A percentile compares a stretch with the other conserved stretches of the same genome.
These are phyloP conservation scores for Xanthia togata DNA, from an alignment of 2,888 invertebrate genomes.

Conservation along the genomic window DNA sequence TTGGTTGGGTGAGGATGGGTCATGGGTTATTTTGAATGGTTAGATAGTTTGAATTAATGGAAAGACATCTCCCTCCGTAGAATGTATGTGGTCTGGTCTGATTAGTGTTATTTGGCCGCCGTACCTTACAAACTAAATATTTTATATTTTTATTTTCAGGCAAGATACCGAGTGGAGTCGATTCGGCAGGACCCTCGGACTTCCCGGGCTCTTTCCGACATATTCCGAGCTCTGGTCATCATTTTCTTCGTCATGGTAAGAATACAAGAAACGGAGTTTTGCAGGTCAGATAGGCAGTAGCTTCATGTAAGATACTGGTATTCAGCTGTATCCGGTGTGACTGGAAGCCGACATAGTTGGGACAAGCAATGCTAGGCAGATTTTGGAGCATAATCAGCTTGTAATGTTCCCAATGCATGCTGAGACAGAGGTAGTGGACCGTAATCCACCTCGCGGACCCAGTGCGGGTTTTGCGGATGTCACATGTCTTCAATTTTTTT, in stretches of 20 bases:
- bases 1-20: too few relatives aligned
- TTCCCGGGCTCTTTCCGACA: constrained; percentile 77
- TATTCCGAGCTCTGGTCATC: constrained; percentile 84
- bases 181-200: constrained; percentile 80
- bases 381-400: not conserved
- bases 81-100: too few relatives aligned
- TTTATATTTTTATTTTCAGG: constrained; percentile 69
- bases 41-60: too few relatives aligned
- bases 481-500: not conserved
- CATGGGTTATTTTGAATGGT: too few relatives aligned
- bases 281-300: too few relatives aligned
- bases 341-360: too few relatives aligned
- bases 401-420: not conserved
- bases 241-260: constrained; percentile 86
- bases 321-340: too few relatives aligned
- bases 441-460: not conserved
- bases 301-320: too few relatives aligned
- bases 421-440: not conserved
- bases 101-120: not conserved
- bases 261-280: not conserved
- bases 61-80: not conserved
- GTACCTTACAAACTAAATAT: too few relatives aligned
- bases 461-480: not conserved
- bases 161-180: constrained; percentile 80
- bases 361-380: too few relatives aligned